Evolutionary conservation across 2,888 invertebrate genomes (phyloP).

Genomic region (Volucella zonaria): DNA sequence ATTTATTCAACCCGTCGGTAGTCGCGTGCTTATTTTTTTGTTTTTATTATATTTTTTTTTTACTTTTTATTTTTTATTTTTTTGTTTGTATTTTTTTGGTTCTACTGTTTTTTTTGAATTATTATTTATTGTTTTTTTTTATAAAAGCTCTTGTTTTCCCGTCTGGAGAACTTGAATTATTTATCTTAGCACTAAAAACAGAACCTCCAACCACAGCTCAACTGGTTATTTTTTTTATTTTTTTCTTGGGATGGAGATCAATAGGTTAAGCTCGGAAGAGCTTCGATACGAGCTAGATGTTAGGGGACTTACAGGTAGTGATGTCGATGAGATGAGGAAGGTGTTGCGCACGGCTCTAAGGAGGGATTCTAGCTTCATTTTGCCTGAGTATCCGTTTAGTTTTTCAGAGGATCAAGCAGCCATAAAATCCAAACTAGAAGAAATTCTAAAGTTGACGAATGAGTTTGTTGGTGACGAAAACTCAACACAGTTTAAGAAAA

Average conservation of each 20-base stretch:
- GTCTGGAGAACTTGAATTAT: too few relatives aligned
- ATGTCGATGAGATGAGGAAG: conserved; percentile 30
- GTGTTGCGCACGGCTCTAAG: conserved; percentile 10
- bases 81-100: too few relatives aligned
- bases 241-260: conserved; percentile 23
- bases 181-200: too few relatives aligned
- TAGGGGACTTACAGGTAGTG: conserved; percentile 10
- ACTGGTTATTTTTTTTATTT: too few relatives aligned
- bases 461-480: conserved; percentile 19
- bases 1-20: too few relatives aligned
- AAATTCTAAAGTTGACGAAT: conserved; percentile 8
- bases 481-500: conserved; percentile 16
- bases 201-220: too few relatives aligned
- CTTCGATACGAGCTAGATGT: conserved; percentile 14
- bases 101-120: too few relatives aligned
- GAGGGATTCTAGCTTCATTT: conserved; percentile 21
- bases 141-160: too few relatives aligned
- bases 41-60: too few relatives aligned
- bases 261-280: conserved; percentile 33
- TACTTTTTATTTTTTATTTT: too few relatives aligned
- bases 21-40: too few relatives aligned
- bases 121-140: too few relatives aligned
- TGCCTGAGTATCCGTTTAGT: conserved; percentile 33
- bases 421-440: background rate
- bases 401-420: conserved; percentile 36